Conservation (phyloP, 2,113 vertebrate genomes). For the Epinephelus lanceolatus region DNA sequence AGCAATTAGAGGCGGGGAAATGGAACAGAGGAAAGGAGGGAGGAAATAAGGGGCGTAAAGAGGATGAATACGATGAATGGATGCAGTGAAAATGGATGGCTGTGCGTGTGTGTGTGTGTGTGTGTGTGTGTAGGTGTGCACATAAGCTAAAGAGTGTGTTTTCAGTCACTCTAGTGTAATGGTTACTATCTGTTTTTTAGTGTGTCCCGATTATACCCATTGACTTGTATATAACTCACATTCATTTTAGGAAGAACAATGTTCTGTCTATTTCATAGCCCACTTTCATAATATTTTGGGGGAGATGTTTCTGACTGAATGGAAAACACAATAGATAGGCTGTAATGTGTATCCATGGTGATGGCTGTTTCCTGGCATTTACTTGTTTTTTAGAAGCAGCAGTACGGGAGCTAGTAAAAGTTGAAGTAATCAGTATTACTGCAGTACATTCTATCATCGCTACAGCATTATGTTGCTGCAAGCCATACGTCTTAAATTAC, state of each 20-base stretch:
- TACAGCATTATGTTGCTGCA: neutral
- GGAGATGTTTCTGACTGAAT: neutral
- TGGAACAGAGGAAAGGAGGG: conserved; percentile 46
- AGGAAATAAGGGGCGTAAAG: conserved; percentile 36
- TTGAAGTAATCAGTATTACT: neutral
- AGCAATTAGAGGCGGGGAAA: conserved; percentile 74
- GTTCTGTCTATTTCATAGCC: neutral
- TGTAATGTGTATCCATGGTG: neutral
- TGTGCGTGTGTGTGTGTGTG: neutral
- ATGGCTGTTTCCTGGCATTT: neutral
- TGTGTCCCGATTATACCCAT: neutral
- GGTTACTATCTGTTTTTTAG: neutral
- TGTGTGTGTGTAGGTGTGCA: neutral
- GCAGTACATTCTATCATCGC: neutral
- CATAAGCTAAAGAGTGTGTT: conserved; percentile 3
- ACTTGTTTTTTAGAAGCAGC: neutral
- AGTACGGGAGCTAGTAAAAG: neutral
- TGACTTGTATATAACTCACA: neutral
- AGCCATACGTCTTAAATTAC: neutral
- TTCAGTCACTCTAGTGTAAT: conserved; percentile 3
- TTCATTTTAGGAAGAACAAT: neutral
- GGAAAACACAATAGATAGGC: neutral
- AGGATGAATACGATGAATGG: conserved; percentile 49
- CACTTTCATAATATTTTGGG: neutral
- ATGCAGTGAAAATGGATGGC: conserved; percentile 37